Evolutionary conservation across 2,113 vertebrate genomes (phyloP).

Genomic region (Actenoides lindsayi): DNA sequence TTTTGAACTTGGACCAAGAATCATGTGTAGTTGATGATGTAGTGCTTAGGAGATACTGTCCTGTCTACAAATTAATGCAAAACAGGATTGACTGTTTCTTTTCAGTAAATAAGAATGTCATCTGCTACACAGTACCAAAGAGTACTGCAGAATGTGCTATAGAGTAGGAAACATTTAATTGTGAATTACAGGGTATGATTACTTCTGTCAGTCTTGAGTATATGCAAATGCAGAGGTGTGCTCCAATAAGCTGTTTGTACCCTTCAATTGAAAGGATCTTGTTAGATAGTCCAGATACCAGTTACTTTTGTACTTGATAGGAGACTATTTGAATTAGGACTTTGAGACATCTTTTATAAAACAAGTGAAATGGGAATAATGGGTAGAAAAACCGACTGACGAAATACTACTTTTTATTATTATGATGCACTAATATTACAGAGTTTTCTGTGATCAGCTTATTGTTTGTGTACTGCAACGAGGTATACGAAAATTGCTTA

Average conservation of each 20-base stretch:
- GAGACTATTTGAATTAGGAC: neutral
- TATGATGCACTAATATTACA: rapidly evolving
- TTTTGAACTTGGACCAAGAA: neutral
- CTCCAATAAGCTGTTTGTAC: neutral
- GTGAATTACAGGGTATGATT: neutral
- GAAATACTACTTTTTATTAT: neutral
- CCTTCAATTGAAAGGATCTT: neutral
- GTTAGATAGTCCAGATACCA: neutral
- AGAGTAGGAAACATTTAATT: neutral
- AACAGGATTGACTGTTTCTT: neutral
- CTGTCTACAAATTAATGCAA: neutral
- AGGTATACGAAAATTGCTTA: neutral
- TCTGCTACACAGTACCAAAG: neutral
- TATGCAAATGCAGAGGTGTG: neutral
- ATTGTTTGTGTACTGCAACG: neutral
- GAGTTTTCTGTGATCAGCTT: neutral
- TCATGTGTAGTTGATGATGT: rapidly evolving
- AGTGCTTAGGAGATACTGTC: neutral
- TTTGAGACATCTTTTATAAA: neutral
- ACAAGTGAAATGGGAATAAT: neutral
- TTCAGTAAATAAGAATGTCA: neutral
- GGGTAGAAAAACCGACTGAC: neutral
- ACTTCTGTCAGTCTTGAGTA: neutral
- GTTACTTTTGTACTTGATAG: neutral
- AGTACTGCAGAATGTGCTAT: neutral